Evolutionary conservation across 2,113 vertebrate species (phyloP).

Genomic region (Agelaius phoeniceus): DNA sequence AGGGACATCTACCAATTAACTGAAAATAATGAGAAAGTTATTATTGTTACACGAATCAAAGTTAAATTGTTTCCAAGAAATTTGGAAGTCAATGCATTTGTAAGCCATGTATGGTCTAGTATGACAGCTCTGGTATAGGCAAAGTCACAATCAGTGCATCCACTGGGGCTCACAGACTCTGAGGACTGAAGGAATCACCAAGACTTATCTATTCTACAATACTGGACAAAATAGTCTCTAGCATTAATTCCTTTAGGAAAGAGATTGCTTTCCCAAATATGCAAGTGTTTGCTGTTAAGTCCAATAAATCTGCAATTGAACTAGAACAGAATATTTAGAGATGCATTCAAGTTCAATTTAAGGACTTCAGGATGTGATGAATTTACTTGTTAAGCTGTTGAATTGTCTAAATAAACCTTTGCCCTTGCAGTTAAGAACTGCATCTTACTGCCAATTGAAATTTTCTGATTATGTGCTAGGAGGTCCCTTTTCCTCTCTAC

Average conservation of each 20-base stretch:
- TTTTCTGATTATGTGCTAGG: not conserved
- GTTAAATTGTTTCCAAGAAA: not conserved
- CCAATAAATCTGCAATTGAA: not conserved
- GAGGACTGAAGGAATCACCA: not conserved
- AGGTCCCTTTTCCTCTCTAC: not conserved
- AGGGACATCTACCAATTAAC: constrained; percentile 34
- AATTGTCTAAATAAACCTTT: not conserved
- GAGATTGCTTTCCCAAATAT: not conserved
- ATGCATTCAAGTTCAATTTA: not conserved
- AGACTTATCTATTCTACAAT: not conserved
- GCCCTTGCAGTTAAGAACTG: not conserved
- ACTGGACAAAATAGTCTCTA: not conserved
- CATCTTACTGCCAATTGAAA: not conserved
- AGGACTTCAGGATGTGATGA: not conserved
- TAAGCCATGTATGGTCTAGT: not conserved
- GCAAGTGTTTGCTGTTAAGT: not conserved
- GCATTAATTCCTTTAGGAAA: not conserved
- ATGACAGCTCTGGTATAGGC: not conserved
- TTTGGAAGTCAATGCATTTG: not conserved
- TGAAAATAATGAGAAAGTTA: constrained; percentile 30
- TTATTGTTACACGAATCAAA: not conserved
- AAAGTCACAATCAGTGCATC: not conserved
- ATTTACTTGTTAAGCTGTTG: not conserved
- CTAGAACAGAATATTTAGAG: not conserved
- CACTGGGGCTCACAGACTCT: not conserved